Evolutionary conservation across 2,113 vertebrate genomes (phyloP).

Genomic region (Labeo rohita): DNA sequence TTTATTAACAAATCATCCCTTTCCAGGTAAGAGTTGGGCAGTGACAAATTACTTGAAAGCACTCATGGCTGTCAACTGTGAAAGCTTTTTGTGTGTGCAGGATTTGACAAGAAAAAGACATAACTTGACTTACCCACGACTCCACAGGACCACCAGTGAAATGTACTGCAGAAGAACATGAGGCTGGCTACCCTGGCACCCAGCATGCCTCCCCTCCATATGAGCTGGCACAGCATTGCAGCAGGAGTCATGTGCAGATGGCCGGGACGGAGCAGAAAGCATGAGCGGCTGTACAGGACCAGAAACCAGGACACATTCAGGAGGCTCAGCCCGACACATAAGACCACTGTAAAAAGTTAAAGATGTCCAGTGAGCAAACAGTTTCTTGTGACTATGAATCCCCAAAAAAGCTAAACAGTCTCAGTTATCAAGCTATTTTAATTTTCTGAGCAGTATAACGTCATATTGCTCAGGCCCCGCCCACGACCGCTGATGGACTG

Average conservation of each 20-base stretch:
- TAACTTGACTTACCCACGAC: conserved; percentile 77
- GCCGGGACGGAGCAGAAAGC: conserved; percentile 76
- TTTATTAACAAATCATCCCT: conserved; percentile 20
- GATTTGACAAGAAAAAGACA: neutral
- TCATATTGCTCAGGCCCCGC: too few species aligned
- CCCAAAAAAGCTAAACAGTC: too few species aligned
- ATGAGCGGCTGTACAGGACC: conserved; percentile 76
- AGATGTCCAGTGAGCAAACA: neutral
- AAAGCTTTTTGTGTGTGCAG: neutral
- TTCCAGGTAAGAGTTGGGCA: neutral
- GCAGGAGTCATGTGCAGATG: conserved; percentile 70
- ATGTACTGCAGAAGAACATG: conserved; percentile 80
- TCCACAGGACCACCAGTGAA: conserved; percentile 81
- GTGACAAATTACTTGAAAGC: neutral
- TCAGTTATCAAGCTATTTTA: too few species aligned
- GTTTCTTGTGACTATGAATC: neutral
- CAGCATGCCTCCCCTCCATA: conserved; percentile 87
- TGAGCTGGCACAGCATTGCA: conserved; percentile 82
- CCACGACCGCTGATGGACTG: too few species aligned
- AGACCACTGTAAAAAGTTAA: conserved; percentile 64
- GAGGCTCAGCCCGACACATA: conserved; percentile 81
- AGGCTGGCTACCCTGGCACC: conserved; percentile 80
- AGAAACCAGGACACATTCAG: conserved; percentile 83
- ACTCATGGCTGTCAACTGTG: neutral
- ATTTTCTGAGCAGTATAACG: too few species aligned